These are phyloP conservation scores for Psilanteris sp. DNA, from an alignment of 1,140 invertebrate genomes.

Conservation along the genomic window DNA sequence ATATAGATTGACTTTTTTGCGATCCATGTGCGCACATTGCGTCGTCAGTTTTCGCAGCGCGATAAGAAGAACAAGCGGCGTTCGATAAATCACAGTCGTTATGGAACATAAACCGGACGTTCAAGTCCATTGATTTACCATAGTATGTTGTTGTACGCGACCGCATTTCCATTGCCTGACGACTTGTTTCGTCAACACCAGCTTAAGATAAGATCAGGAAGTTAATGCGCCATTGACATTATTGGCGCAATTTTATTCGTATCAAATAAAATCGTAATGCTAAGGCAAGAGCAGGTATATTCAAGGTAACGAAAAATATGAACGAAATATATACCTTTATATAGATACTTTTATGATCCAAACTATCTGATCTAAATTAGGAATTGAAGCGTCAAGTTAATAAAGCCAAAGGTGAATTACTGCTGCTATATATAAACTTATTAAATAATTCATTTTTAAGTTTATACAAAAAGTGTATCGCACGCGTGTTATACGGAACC, in stretches of 20 bases:
- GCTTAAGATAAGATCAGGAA: constrained; percentile 52
- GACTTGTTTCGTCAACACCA: constrained; percentile 49
- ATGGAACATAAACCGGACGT: constrained; percentile 62
- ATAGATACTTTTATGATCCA: too few relatives aligned
- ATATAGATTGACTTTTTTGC: constrained; percentile 44
- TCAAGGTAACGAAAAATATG: constrained; percentile 12
- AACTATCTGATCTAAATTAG: too few relatives aligned
- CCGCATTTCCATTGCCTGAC: constrained; percentile 20
- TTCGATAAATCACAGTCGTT: constrained; percentile 63
- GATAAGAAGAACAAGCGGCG: constrained; percentile 49
- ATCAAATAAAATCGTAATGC: constrained; percentile 7
- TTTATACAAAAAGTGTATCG: too few relatives aligned
- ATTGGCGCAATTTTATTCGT: constrained; percentile 6
- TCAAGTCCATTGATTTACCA: constrained; percentile 56
- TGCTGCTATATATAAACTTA: too few relatives aligned
- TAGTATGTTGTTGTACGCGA: constrained; percentile 17
- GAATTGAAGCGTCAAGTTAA: too few relatives aligned
- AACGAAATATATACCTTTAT: too few relatives aligned
- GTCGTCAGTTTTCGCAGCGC: constrained; percentile 18
- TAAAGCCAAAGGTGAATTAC: too few relatives aligned
- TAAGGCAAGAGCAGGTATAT: background rate
- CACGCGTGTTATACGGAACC: too few relatives aligned
- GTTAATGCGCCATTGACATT: constrained; percentile 40
- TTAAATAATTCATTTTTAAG: too few relatives aligned
- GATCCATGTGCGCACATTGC: constrained; percentile 15